Percentiles rank a stretch among this genome's conserved stretches.
Evolutionary conservation across 2,888 invertebrate genomes (phyloP).

Genomic region (Barypeithes pellucidus): DNA sequence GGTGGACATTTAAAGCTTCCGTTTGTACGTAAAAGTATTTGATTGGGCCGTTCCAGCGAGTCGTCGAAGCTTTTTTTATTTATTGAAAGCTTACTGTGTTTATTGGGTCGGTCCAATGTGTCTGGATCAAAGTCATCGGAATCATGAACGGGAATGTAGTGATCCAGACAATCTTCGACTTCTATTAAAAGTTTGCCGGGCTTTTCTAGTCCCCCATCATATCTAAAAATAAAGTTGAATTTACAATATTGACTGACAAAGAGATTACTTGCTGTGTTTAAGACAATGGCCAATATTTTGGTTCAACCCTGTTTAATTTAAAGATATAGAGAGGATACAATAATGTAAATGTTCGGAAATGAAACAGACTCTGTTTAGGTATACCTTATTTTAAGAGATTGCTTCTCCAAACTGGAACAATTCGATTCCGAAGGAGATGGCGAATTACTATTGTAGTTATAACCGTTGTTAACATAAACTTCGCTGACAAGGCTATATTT

Average conservation of each 20-base stretch:
- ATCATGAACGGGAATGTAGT: slow-evolving; percentile 83
- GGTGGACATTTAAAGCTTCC: slow-evolving; percentile 79
- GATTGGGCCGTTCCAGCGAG: slow-evolving; percentile 72
- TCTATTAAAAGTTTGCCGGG: slow-evolving; percentile 89
- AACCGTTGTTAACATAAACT: slow-evolving; percentile 85
- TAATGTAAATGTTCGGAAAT: too few species aligned
- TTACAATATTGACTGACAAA: too few species aligned
- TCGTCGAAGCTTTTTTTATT: slow-evolving; percentile 12
- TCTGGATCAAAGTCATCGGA: slow-evolving; percentile 91
- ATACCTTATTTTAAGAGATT: slow-evolving; percentile 65
- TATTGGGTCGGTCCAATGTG: slow-evolving; percentile 79
- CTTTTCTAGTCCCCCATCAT: slow-evolving; percentile 75
- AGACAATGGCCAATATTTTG: too few species aligned
- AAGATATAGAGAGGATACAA: too few species aligned
- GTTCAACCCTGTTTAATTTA: too few species aligned
- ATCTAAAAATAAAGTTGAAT: slow-evolving; percentile 59
- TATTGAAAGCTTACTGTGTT: slow-evolving; percentile 27
- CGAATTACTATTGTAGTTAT: slow-evolving; percentile 76
- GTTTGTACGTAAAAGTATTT: slow-evolving; percentile 79
- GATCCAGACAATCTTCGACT: slow-evolving; percentile 86
- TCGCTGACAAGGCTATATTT: slow-evolving; percentile 83
- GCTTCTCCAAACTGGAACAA: slow-evolving; percentile 71
- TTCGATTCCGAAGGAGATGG: slow-evolving; percentile 76
- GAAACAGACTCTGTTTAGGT: too few species aligned
- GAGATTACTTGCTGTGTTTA: too few species aligned